Base-by-base conservation (phyloP, 2,113 vertebrate species). In the Miniopterus natalensis region DNA sequence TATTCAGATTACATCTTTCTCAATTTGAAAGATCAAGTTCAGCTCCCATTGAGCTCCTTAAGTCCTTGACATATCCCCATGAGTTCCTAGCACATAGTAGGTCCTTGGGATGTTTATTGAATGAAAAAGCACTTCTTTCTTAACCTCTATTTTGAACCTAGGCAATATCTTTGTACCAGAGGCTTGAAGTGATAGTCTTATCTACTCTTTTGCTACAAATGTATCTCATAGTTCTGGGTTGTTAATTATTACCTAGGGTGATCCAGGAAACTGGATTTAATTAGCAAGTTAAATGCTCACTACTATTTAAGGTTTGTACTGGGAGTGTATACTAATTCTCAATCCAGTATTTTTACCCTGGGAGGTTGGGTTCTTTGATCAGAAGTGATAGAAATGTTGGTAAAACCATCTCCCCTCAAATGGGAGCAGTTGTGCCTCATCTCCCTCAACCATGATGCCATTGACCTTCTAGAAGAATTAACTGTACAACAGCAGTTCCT, bases 201-300 rank as follows among this genome's bases (percentile, higher is more conserved):
- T n/a, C 40, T 66, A 47, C 40, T 73, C 65, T 55, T 66, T 65
- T 70, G 57, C 14, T 75, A 42, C 25, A 66, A 71, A 75, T 25
- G 51, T 63, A 36, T 42, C 12, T 78, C 63, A 12, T n/a, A 77
- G 27, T 92, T 90, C 59, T 84, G 47, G n/a, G n/a, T 94, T 75
- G 77, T 95, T 97, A 96, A 94, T 96, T 90, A 71, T 97, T 97
- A 95, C 65, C 81, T 8, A 84, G 29, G 47, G 88, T 53, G 70
- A 78, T 49, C 88, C 42, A 84, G 93, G 84, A 90, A 78, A 74
- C n/a, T 77, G 31, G 63, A 59, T 31, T 93, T 88, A 87, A 61
- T 71, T 65, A 79, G 79, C 57, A 75, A 71, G 59, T 91, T 92
- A 83, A 86, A 71, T 11, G 9, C 65, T 23, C 23, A 11, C 61